phyloP scores from a whole-genome alignment of 2,888 invertebrate genomes.

The Erebia ligea region DNA sequence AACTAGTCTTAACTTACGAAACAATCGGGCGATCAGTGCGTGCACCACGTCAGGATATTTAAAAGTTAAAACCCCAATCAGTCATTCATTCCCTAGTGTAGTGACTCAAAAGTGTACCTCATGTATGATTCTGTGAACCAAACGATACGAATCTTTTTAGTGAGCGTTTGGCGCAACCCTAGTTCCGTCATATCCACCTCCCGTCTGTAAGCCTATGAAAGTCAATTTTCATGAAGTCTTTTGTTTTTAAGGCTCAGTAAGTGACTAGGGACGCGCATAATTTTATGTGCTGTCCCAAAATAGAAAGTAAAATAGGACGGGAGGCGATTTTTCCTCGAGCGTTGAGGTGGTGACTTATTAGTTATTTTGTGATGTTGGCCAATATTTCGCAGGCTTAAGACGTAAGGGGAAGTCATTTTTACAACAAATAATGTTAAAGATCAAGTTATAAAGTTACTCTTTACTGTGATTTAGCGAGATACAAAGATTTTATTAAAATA shows the following conservation, averaged over 20 bases:
- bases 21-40: too few species aligned
- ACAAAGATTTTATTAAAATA: too few species aligned
- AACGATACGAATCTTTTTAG: neutral
- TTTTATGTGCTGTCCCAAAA: conserved; percentile 37
- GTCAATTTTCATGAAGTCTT: conserved; percentile 50
- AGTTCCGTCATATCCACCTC: conserved; percentile 32
- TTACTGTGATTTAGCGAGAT: neutral
- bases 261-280: conserved; percentile 41
- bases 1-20: too few species aligned
- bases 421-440: neutral
- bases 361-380: conserved; percentile 14
- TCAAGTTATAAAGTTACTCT: neutral
- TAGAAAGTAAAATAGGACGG: conserved; percentile 27
- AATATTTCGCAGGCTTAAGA: conserved; percentile 15
- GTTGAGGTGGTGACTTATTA: conserved; percentile 23
- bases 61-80: too few species aligned
- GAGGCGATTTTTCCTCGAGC: conserved; percentile 23
- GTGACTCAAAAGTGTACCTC: neutral
- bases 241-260: conserved; percentile 46
- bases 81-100: too few species aligned
- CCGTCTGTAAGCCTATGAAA: conserved; percentile 45
- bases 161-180: conserved; percentile 10
- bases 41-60: too few species aligned
- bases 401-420: conserved; percentile 3
- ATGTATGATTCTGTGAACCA: neutral